Conservation (phyloP, 1,140 invertebrate species). For the Apis laboriosa region DNA sequence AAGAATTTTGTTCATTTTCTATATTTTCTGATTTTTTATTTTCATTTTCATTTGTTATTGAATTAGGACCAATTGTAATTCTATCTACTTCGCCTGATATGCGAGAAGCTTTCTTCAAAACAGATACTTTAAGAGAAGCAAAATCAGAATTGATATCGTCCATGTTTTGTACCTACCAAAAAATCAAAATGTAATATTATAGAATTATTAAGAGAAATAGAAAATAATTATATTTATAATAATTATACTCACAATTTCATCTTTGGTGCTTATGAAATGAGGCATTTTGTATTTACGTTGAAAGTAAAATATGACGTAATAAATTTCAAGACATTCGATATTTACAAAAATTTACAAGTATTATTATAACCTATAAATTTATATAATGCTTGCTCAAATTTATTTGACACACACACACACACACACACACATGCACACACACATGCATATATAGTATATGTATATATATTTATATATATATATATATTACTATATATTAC, state of each 20-base stretch:
- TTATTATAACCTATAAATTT: constrained; percentile 33
- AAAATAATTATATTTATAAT: neutral
- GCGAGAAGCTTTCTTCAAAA: constrained; percentile 73
- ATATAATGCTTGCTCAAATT: neutral
- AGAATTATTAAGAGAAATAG: neutral
- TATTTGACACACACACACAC: neutral
- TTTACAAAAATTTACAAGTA: constrained; percentile 14
- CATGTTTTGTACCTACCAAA: constrained; percentile 55
- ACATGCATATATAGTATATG: no score
- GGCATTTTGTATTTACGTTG: constrained; percentile 24
- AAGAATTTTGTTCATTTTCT: constrained; percentile 64
- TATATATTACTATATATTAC: no score
- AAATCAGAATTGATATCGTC: constrained; percentile 70
- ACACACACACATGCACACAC: no score
- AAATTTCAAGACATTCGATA: constrained; percentile 6
- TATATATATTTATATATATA: neutral
- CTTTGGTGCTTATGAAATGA: constrained; percentile 15
- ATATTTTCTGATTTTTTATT: constrained; percentile 50
- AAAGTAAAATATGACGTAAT: constrained; percentile 7
- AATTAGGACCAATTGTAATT: constrained; percentile 74
- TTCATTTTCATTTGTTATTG: constrained; percentile 42
- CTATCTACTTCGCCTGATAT: constrained; percentile 69
- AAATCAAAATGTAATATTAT: neutral
- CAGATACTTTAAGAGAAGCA: constrained; percentile 75
- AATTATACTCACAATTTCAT: constrained; percentile 14